Base-by-base conservation (phyloP, 1,140 invertebrate species). In the Drosophila dunni region DNA sequence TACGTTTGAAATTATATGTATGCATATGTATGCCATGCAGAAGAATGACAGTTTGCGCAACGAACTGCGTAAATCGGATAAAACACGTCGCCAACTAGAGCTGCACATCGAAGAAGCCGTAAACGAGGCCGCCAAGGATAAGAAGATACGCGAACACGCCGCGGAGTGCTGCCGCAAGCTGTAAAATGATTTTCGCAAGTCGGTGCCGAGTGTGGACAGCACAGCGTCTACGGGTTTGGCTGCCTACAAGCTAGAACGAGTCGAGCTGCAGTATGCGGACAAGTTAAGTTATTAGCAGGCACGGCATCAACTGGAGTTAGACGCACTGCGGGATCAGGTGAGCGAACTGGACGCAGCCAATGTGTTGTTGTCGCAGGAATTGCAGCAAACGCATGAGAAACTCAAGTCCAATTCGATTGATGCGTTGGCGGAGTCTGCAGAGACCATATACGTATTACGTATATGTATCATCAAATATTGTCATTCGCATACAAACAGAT, bases 41-140 rank as follows among this genome's bases (percentile, higher is more conserved):
- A 99, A 99, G 92, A 96, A 98, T 56, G 98, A 99, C 88, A 96
- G 95, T 62, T 92, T 99, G 46, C 94, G 98, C 20, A 97, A 97
- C 90, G 98, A 99, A 79, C 95, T 99, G 63, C 94, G 98, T 15
- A 96, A 97, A 89, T 96, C 97, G 6, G 98, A 99, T 90, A 99
- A 98, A 92, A 93, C 96, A 7, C 93, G 97, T 5, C 93, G 97
- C 46, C 97, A 98, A 92, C 93, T 98, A 33, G 97, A 98, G 92
- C 95, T 96, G 20, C 94, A 97, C 51, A 94, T 98, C 1, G 98
- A 99, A 72, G 97, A 98, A 76, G 96, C 97, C 0, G 94, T 97
- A 70, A 95, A 96, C 0, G 98, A 99, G 92, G 95, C 96, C 2
- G 95, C 95, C 15, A 98, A 98, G 93, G 97, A 99, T 89, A 94